Evolutionary conservation across 2,888 invertebrate genomes (phyloP).

Genomic region (Campopleginae sp.): DNA sequence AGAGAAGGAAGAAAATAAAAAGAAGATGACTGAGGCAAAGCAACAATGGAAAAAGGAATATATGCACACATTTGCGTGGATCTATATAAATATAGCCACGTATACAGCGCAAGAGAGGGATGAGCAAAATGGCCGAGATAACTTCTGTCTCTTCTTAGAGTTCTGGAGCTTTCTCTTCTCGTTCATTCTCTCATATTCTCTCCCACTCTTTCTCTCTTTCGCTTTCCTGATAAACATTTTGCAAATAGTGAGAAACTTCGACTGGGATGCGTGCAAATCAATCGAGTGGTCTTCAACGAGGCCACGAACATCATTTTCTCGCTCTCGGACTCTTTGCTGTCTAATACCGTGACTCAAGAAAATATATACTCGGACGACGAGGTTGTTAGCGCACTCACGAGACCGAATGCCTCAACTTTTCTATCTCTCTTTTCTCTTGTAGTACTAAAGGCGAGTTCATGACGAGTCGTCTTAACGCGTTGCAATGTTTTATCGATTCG

Average conservation of each 20-base stretch:
- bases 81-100: neutral
- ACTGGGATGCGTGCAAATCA: constrained; percentile 62
- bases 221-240: constrained; percentile 39
- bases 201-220: constrained; percentile 52
- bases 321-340: constrained; percentile 31
- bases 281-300: constrained; percentile 60
- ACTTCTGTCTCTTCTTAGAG: constrained; percentile 70
- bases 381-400: constrained; percentile 52
- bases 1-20: constrained; percentile 33
- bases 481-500: constrained; percentile 69
- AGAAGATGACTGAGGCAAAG: constrained; percentile 55
- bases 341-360: constrained; percentile 45
- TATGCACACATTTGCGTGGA: neutral
- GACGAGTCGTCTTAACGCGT: constrained; percentile 59
- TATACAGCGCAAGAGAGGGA: constrained; percentile 61
- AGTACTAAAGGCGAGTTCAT: constrained; percentile 39
- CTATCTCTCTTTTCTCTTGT: neutral
- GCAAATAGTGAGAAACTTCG: constrained; percentile 19
- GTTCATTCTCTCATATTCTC: constrained; percentile 52
- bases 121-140: constrained; percentile 76
- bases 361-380: constrained; percentile 48
- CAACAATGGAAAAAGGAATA: constrained; percentile 38
- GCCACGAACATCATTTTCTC: constrained; percentile 53
- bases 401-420: constrained; percentile 27
- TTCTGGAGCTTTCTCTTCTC: constrained; percentile 66